A percentile compares a stretch with the other conserved stretches of the same genome.
phyloP scores from a whole-genome alignment of 2,113 vertebrate genomes.

The Monopterus albus region DNA sequence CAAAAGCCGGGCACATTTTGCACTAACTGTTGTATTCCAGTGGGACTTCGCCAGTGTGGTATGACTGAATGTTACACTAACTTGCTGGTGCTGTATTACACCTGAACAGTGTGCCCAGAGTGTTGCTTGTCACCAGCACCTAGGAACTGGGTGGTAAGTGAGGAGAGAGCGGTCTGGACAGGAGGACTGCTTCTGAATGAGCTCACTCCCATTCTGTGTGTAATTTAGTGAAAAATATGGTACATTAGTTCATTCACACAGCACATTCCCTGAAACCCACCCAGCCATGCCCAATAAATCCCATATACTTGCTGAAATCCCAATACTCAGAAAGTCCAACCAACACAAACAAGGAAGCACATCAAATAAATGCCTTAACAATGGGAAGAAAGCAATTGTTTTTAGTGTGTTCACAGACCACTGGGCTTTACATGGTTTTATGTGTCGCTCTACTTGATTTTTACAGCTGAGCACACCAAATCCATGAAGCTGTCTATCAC shows the following conservation, averaged over 20 bases:
- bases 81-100: conserved; percentile 39
- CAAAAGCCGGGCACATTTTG: neutral
- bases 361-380: conserved; percentile 36
- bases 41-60: too few relatives aligned
- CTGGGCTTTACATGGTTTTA: conserved; percentile 25
- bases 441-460: conserved; percentile 60
- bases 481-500: conserved; percentile 41
- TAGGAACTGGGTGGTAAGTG: conserved; percentile 39
- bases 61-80: too few relatives aligned
- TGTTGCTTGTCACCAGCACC: conserved; percentile 48
- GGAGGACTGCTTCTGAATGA: conserved; percentile 41
- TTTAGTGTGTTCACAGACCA: conserved; percentile 45
- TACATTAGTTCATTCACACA: conserved; percentile 41
- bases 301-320: conserved; percentile 6
- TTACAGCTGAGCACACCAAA: conserved; percentile 45
- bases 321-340: neutral
- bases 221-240: conserved; percentile 51
- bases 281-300: conserved; percentile 36
- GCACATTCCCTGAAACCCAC: conserved; percentile 25
- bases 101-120: conserved; percentile 15
- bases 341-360: conserved; percentile 40
- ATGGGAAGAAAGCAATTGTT: conserved; percentile 42
- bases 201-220: conserved; percentile 31
- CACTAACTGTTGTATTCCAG: neutral
- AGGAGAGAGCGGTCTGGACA: conserved; percentile 24